Evolutionary conservation across 1,140 invertebrate genomes (phyloP).

Genomic region (Cylas formicarius): DNA sequence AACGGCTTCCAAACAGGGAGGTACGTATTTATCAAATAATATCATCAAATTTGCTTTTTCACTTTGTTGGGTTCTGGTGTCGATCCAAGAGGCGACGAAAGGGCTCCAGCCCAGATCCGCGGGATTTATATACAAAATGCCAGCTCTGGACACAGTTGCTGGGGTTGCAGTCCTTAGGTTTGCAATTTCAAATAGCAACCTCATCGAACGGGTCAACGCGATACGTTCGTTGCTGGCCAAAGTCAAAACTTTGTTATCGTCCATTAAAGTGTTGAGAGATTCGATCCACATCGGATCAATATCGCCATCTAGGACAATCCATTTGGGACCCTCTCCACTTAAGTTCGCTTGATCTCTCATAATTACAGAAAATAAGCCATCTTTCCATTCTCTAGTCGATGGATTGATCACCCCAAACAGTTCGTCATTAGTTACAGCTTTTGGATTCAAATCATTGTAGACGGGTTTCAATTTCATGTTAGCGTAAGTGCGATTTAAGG

Average conservation of each 20-base stretch:
- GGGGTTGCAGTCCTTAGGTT: conserved; percentile 88
- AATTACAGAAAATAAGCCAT: conserved; percentile 86
- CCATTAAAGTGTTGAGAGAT: conserved; percentile 83
- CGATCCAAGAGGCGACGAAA: conserved; percentile 89
- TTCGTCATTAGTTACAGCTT: conserved; percentile 93
- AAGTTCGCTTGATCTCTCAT: conserved; percentile 91
- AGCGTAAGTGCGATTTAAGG: conserved; percentile 72
- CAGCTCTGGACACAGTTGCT: conserved; percentile 89
- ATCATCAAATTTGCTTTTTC: conserved; percentile 77
- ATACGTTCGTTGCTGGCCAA: conserved; percentile 92
- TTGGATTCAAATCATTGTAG: conserved; percentile 88
- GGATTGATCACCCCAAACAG: conserved; percentile 94
- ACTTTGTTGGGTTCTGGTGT: conserved; percentile 60
- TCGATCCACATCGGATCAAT: conserved; percentile 98
- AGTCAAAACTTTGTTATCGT: conserved; percentile 82
- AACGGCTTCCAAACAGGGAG: conserved; percentile 69
- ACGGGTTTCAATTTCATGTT: conserved; percentile 71
- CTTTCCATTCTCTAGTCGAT: conserved; percentile 92
- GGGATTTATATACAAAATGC: conserved; percentile 85
- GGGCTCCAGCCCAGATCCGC: conserved; percentile 96
- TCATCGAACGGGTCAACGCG: conserved; percentile 82
- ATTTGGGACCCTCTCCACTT: conserved; percentile 79
- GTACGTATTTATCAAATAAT: conserved; percentile 94
- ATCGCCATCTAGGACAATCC: conserved; percentile 94
- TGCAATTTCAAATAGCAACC: conserved; percentile 91